Conservation (phyloP, 2,113 vertebrate species). For the Daphoenositta chrysoptera region DNA sequence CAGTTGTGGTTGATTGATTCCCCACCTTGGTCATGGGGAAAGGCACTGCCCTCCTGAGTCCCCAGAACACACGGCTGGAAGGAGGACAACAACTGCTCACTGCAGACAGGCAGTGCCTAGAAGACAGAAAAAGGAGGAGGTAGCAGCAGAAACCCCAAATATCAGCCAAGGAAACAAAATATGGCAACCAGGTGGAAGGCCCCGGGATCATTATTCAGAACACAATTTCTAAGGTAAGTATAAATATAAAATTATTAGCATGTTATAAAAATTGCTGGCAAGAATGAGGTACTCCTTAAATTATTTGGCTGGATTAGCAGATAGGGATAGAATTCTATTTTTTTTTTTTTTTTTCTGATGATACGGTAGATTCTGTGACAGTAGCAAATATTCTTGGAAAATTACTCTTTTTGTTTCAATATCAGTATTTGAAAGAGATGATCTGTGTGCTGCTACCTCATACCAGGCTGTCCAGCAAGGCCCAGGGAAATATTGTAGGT, state of each 20-base stretch:
- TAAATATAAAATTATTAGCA: not conserved
- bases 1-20: not conserved
- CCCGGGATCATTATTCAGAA: not conserved
- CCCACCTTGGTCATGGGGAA: not conserved
- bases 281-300: not conserved
- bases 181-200: not conserved
- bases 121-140: not conserved
- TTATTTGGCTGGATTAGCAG: not conserved
- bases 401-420: not conserved
- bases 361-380: not conserved
- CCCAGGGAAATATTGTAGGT: not conserved
- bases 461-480: not conserved
- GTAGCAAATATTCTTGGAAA: not conserved
- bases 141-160: not conserved
- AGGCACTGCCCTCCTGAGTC: not conserved
- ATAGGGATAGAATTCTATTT: not conserved
- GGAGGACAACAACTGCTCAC: not conserved
- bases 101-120: not conserved
- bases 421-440: not conserved
- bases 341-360: not conserved
- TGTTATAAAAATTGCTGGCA: not conserved
- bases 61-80: not conserved
- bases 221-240: not conserved
- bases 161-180: not conserved
- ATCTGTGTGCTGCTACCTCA: not conserved